phyloP scores from a whole-genome alignment of 2,888 invertebrate genomes.

The Camptogramma bilineatum region DNA sequence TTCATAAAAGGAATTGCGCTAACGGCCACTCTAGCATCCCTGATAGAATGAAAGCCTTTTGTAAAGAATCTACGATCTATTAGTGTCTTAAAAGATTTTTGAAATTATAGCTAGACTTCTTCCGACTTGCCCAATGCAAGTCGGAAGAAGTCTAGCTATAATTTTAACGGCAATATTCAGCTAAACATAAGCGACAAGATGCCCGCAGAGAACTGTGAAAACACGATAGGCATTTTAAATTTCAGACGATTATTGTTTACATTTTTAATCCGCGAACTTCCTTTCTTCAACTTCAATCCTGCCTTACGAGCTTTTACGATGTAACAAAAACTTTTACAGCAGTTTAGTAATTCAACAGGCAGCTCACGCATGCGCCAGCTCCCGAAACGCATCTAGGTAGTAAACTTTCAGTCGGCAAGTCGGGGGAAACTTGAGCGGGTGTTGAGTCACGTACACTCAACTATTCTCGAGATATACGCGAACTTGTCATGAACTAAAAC shows the following conservation, averaged over 20 bases:
- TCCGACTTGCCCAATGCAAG: too few species aligned
- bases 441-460: constrained; percentile 33
- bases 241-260: constrained; percentile 1
- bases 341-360: constrained; percentile 58
- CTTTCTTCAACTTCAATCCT: constrained; percentile 8
- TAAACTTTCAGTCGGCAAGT: constrained; percentile 58
- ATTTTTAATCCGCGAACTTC: neutral
- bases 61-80: too few species aligned
- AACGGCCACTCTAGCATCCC: too few species aligned
- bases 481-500: constrained; percentile 46
- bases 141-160: too few species aligned
- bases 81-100: too few species aligned
- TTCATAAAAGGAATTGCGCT: too few species aligned
- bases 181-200: neutral
- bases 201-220: neutral
- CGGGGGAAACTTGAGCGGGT: constrained; percentile 46
- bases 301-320: constrained; percentile 16
- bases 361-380: constrained; percentile 58
- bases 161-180: neutral
- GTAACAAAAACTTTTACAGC: constrained; percentile 28
- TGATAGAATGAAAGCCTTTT: too few species aligned
- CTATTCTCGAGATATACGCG: constrained; percentile 40
- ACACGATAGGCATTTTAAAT: neutral
- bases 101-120: too few species aligned
- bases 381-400: constrained; percentile 43